Conservation (phyloP, 2,797 vertebrate genomes). For the Pangasius krempfi region DNA sequence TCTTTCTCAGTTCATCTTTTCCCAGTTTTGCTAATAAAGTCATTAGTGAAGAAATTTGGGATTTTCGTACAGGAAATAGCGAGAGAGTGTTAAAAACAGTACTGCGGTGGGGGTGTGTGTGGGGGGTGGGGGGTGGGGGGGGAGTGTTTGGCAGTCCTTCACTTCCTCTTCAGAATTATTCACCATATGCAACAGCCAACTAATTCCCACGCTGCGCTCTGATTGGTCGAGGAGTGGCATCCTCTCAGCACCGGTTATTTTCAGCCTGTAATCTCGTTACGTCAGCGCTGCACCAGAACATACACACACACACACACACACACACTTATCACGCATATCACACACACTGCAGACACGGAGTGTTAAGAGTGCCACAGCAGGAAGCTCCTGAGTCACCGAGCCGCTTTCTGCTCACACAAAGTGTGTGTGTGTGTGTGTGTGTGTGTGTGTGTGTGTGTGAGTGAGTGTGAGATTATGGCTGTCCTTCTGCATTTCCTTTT, state of each 20-base stretch:
- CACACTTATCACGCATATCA: slow-evolving; percentile 22
- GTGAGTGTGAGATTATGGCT: background rate
- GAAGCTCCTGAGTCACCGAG: slow-evolving; percentile 34
- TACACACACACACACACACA: slow-evolving; percentile 28
- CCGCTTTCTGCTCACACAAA: slow-evolving; percentile 18
- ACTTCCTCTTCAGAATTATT: slow-evolving; percentile 15
- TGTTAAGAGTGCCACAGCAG: slow-evolving; percentile 43
- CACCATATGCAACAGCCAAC: slow-evolving; percentile 1
- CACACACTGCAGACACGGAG: slow-evolving; percentile 3
- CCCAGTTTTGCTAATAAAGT: background rate
- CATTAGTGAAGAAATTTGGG: background rate
- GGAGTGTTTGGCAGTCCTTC: background rate
- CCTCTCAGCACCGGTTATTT: slow-evolving; percentile 66
- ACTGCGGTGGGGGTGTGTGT: no score
- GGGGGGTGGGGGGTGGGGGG: no score
- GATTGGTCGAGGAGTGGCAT: slow-evolving; percentile 38
- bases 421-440: background rate
- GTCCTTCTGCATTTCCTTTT: background rate
- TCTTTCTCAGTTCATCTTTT: background rate
- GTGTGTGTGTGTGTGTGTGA: background rate
- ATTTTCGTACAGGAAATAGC: background rate
- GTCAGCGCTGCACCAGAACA: slow-evolving; percentile 33
- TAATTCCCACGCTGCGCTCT: slow-evolving; percentile 41
- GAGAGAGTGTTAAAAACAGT: background rate
- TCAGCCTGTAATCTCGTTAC: slow-evolving; percentile 76